Evolutionary conservation across 2,113 vertebrate species (phyloP).

Genomic region (Emberiza fucata): DNA sequence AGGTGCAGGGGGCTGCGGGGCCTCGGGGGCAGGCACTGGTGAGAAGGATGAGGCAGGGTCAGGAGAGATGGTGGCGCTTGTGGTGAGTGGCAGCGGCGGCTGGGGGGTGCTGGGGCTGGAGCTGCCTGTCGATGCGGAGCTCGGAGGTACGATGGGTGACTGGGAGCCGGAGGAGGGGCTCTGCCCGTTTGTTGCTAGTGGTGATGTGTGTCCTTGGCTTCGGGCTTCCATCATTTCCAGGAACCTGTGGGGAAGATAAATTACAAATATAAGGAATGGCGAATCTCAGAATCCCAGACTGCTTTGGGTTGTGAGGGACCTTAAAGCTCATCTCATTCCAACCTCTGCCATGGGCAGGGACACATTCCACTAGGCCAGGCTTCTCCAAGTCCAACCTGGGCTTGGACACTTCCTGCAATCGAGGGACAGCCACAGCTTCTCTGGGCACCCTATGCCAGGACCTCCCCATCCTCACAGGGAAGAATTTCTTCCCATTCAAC

Average conservation of each 20-base stretch:
- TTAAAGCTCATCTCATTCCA: neutral
- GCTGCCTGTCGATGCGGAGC: constrained; percentile 83
- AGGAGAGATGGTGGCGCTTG: constrained; percentile 49
- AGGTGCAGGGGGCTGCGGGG: neutral
- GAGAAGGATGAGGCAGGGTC: neutral
- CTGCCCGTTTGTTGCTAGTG: constrained; percentile 83
- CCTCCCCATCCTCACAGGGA: neutral
- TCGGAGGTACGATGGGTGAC: constrained; percentile 84
- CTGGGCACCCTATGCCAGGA: neutral
- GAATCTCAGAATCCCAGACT: neutral
- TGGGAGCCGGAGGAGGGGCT: constrained; percentile 92
- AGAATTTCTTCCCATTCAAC: neutral
- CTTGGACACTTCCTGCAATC: neutral
- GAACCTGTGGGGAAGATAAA: constrained; percentile 77
- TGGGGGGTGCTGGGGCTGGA: constrained; percentile 91
- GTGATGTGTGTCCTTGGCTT: constrained; percentile 78
- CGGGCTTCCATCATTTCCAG: constrained; percentile 90
- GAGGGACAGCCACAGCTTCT: neutral
- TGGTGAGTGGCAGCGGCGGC: constrained; percentile 49
- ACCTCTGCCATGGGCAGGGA: neutral
- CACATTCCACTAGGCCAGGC: neutral
- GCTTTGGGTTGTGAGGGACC: neutral
- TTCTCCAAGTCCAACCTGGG: neutral
- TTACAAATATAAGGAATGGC: neutral
- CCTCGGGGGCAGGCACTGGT: constrained; percentile 51